Evolutionary conservation across 2,113 vertebrate genomes (phyloP).

Genomic region (Brachyhypopomus gauderio): DNA sequence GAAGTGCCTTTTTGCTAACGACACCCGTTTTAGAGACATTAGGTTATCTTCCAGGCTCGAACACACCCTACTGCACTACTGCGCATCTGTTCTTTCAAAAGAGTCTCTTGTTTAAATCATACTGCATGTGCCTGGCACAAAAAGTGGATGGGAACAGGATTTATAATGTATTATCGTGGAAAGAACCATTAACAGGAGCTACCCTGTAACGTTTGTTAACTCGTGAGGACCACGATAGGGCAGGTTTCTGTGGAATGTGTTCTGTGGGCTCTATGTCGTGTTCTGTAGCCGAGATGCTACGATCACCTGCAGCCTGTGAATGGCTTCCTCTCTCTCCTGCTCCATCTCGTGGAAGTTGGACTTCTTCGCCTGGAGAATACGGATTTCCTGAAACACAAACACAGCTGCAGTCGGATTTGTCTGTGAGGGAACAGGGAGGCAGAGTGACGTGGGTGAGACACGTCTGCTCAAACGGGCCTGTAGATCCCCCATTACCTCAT

Average conservation of each 20-base stretch:
- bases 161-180: too few species aligned
- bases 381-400: slow-evolving; percentile 83
- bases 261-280: background rate
- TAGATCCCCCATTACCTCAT: slow-evolving; percentile 77
- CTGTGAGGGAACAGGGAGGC: background rate
- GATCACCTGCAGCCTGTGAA: slow-evolving; percentile 87
- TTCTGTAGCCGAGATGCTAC: background rate
- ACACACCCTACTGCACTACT: too few species aligned
- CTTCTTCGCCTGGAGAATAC: slow-evolving; percentile 86
- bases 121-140: too few species aligned
- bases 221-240: background rate
- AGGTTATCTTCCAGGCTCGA: too few species aligned
- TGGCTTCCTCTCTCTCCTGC: slow-evolving; percentile 80
- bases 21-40: too few species aligned
- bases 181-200: too few species aligned
- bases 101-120: too few species aligned
- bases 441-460: too few species aligned
- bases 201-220: too few species aligned
- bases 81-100: too few species aligned
- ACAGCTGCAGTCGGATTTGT: background rate
- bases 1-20: too few species aligned
- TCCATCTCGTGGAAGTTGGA: slow-evolving; percentile 78
- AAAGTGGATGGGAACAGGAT: too few species aligned
- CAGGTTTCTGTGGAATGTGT: background rate
- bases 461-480: background rate